Evolutionary conservation across 2,113 vertebrate species (phyloP), one percentile per base, ranked within the genome.

Genomic region (Seriola aureovittata): DNA sequence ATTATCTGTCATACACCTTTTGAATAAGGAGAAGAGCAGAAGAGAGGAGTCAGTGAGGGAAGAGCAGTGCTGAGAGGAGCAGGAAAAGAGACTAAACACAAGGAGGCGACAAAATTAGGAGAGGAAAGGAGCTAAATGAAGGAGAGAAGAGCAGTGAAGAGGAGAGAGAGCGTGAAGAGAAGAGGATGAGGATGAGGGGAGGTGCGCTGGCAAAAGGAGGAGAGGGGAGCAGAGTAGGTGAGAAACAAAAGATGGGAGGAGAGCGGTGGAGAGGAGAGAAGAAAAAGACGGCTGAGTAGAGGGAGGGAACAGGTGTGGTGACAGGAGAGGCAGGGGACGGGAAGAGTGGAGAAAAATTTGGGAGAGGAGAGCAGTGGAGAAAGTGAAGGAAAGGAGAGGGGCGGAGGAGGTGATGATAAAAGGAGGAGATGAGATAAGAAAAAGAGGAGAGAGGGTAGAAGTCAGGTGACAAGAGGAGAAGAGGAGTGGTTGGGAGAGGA

Each of bases 1-100:
- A 86, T 86, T 78, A 82, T 78, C 65, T 82, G 60, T 86, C 75
- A 75, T 57, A 81, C 71, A 64, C 55, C 42, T 58, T 65, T 58
- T 58, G 77, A 83, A 68, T 66, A 59, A 68, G 52, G 50, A 71
- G 82, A 58, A 5, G 32, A 71, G 36, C 13, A 54, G 44, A 63
- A 50, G 29, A 57, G 46, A 64, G 40, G 10, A 29, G 44, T 7
- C 2, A n/a, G n/a, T 55, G 52, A 6, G 46, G 67, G 36, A 4
- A 46, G 36, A 55, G 70, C 17, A 66, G 52, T 12, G 46, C 62
- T 57, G 60, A 54, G 40, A 76, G 48, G 8, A 36, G 55, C 23
- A 7, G 13, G n/a, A 23, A 17, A 3, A 25, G 52, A 36, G 14
- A 48, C 8, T 29, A 52, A 42, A 52, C 11, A 50, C 36, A 50